These are phyloP conservation scores for Sepiola atlantica DNA, from an alignment of 2,888 invertebrate species.

Conservation along the genomic window DNA sequence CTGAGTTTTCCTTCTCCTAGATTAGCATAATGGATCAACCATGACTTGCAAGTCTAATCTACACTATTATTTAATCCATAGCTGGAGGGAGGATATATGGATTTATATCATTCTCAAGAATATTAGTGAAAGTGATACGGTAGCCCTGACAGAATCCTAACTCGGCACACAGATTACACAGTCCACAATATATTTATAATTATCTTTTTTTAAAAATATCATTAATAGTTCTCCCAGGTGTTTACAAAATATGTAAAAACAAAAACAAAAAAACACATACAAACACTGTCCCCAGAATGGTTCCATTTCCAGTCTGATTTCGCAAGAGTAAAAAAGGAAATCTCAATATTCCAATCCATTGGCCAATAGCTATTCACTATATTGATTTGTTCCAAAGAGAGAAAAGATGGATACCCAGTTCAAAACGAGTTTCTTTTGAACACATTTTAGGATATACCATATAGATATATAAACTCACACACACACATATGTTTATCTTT, in stretches of 20 bases:
- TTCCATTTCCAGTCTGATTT: background rate
- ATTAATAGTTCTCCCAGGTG: background rate
- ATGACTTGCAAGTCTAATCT: no score
- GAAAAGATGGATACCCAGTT: background rate
- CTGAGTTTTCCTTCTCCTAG: no score
- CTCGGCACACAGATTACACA: no score
- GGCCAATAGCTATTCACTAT: conserved; percentile 4
- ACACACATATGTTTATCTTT: no score
- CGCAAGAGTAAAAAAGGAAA: background rate
- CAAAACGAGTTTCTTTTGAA: background rate
- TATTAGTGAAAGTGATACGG: no score
- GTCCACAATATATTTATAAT: background rate
- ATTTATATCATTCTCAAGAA: no score
- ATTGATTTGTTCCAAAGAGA: background rate
- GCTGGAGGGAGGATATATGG: no score
- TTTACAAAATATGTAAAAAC: background rate
- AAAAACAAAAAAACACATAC: no score
- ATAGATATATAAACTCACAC: no score
- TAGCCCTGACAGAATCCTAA: no score
- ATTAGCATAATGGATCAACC: no score
- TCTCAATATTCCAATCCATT: conserved; percentile 20
- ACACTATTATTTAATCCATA: no score
- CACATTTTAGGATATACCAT: background rate
- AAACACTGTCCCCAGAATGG: background rate
- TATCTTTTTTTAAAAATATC: background rate